Percentiles rank a stretch among this genome's conserved stretches.
These are phyloP conservation scores for Lasiommata megera DNA, from an alignment of 2,888 invertebrate species.

Conservation along the genomic window DNA sequence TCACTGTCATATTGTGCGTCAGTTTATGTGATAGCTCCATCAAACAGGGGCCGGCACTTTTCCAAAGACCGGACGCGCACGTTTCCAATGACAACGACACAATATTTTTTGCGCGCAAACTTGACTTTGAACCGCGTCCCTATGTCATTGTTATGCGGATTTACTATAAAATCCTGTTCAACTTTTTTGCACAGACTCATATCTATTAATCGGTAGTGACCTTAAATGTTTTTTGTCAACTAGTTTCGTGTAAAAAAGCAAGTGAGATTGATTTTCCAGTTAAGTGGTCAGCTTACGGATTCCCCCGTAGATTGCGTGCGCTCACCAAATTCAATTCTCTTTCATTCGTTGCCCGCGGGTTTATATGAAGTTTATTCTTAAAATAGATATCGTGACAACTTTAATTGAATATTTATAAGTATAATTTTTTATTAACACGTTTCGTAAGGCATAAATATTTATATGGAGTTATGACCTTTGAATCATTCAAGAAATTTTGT, in stretches of 20 bases:
- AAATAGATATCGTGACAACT: slow-evolving; percentile 17
- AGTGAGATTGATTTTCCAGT: slow-evolving; percentile 53
- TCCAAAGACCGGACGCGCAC: slow-evolving; percentile 6
- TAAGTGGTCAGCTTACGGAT: slow-evolving; percentile 41
- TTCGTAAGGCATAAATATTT: slow-evolving; percentile 18
- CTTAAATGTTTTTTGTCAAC: slow-evolving; percentile 38
- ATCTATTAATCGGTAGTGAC: slow-evolving; percentile 33
- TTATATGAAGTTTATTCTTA: slow-evolving; percentile 15
- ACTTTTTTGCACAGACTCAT: slow-evolving; percentile 41
- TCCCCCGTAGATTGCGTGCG: slow-evolving; percentile 34
- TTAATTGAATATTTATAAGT: slow-evolving; percentile 22
- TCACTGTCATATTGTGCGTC: background rate
- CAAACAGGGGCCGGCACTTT: background rate
- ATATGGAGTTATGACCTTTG: slow-evolving; percentile 20
- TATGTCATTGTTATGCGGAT: slow-evolving; percentile 58
- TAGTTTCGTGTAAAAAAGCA: slow-evolving; percentile 40
- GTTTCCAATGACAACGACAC: slow-evolving; percentile 22
- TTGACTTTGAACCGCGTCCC: slow-evolving; percentile 51
- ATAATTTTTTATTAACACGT: slow-evolving; percentile 16
- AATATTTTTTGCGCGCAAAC: slow-evolving; percentile 32
- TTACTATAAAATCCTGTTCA: slow-evolving; percentile 60
- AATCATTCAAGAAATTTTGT: slow-evolving; percentile 19
- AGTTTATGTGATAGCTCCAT: background rate
- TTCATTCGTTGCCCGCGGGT: slow-evolving; percentile 14
- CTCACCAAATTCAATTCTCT: slow-evolving; percentile 25